These are phyloP conservation scores for Sycophila texana DNA, from an alignment of 2,888 invertebrate species.

Conservation along the genomic window DNA sequence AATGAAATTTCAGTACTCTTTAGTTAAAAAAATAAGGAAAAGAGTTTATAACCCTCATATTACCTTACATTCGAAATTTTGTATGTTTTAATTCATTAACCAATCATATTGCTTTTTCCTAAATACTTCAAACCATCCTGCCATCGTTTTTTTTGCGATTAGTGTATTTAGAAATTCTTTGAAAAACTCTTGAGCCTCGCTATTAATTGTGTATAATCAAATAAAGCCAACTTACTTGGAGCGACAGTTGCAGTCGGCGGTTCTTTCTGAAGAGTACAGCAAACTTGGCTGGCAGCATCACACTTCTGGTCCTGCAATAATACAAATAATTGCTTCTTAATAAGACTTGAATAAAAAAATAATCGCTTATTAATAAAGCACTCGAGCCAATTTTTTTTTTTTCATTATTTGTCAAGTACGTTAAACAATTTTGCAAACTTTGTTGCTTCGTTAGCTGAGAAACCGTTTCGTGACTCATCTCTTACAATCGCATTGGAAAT, in stretches of 20 bases:
- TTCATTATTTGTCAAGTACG: neutral
- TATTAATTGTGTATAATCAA: too few relatives aligned
- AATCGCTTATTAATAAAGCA: neutral
- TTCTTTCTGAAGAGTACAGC: constrained; percentile 62
- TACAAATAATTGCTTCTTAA: constrained; percentile 2
- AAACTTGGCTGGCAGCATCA: constrained; percentile 62
- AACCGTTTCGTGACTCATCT: neutral
- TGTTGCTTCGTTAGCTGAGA: neutral
- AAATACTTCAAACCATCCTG: too few relatives aligned
- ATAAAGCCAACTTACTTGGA: too few relatives aligned
- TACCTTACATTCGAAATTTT: too few relatives aligned
- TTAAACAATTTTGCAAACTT: neutral
- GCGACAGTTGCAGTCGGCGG: neutral
- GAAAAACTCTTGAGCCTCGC: too few relatives aligned
- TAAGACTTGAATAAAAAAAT: constrained; percentile 43
- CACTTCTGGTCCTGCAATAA: constrained; percentile 65
- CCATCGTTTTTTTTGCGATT: too few relatives aligned
- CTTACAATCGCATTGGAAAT: neutral
- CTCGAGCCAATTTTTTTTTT: neutral
- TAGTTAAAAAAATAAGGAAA: too few relatives aligned
- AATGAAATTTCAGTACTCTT: too few relatives aligned
- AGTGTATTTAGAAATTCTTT: too few relatives aligned
- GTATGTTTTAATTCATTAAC: too few relatives aligned
- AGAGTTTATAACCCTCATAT: too few relatives aligned
- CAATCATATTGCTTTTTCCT: too few relatives aligned